Conservation (phyloP, 2,113 vertebrate genomes). For the Heterocephalus glaber region DNA sequence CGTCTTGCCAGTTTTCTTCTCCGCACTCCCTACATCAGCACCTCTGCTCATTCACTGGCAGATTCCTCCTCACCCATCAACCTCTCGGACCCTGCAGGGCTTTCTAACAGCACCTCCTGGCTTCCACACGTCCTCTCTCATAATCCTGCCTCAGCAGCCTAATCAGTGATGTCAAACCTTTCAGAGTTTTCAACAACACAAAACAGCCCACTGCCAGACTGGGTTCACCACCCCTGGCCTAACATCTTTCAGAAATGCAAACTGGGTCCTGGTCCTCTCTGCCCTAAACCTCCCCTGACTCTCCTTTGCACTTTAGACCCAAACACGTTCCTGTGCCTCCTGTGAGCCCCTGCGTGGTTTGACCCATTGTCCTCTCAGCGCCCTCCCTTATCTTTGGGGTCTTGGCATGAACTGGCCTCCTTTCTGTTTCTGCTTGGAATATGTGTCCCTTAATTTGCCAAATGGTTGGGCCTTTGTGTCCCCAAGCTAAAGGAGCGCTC, state of each 20-base stretch:
- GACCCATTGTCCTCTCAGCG: neutral
- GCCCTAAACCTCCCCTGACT: neutral
- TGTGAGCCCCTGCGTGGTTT: neutral
- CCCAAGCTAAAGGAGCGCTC: neutral
- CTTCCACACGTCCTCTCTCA: neutral
- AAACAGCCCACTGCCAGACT: neutral
- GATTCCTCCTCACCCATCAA: neutral
- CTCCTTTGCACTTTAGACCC: neutral
- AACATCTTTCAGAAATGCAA: neutral
- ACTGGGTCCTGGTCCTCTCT: neutral
- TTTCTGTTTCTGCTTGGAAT: neutral
- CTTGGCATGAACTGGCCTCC: neutral
- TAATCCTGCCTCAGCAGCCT: neutral
- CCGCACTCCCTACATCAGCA: neutral
- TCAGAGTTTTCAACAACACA: neutral
- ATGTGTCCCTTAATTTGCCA: neutral
- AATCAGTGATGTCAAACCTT: neutral
- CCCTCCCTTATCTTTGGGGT: neutral
- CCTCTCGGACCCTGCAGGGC: neutral
- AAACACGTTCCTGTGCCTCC: neutral
- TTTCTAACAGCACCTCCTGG: neutral
- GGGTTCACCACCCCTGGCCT: neutral
- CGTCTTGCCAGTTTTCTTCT: neutral
- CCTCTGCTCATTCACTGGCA: neutral
- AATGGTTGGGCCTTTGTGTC: neutral